Evolutionary conservation across 2,888 invertebrate genomes (phyloP), one percentile per base, ranked within the genome.

Genomic region (Oeneis ivallda): DNA sequence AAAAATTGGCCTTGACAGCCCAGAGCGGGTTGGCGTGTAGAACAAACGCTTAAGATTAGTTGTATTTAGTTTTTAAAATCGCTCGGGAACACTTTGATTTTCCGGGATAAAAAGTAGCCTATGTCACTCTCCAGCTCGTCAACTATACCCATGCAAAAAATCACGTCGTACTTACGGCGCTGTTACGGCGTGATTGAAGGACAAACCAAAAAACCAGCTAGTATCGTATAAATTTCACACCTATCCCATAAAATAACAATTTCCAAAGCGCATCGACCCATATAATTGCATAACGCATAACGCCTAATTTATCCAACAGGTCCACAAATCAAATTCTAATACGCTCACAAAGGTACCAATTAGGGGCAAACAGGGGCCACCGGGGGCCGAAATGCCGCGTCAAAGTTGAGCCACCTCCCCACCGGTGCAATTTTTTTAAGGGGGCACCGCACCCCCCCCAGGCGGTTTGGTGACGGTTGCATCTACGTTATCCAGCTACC

Each of bases 401-500:
- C 91, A 90, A 86, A 88, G 86, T 86, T 86, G 89, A 86, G 68
- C 75, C 73, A 68, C 71, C 75, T 69, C 75, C 75, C 75, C 76
- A 73, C 74, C 75, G 82, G 80, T 83, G 85, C 87, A 85, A 85
- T 84, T 89, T 90, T 86, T 89, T 90, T 87, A 79, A 76, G 82
- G 84, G 83, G 83, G 80, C 73, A 73, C 79, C 85, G n/a, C n/a
- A n/a, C n/a, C 80, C 80, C 79, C 77, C 32, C 53, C 83, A 82
- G 84, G 81, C 87, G 82, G 86, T 85, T 84, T 85, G 89, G 89
- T 90, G 91, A 87, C 89, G 87, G 80, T 86, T 88, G 90, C 89
- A 89, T 82, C 84, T 81, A 78, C 83, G 62, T 79, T 76, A 69
- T 79, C 0, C 0, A 57, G 13, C 0, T 15, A 15, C 1, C 13